Base-by-base conservation (phyloP, 1,140 invertebrate genomes). In the Drosophila mauritiana region DNA sequence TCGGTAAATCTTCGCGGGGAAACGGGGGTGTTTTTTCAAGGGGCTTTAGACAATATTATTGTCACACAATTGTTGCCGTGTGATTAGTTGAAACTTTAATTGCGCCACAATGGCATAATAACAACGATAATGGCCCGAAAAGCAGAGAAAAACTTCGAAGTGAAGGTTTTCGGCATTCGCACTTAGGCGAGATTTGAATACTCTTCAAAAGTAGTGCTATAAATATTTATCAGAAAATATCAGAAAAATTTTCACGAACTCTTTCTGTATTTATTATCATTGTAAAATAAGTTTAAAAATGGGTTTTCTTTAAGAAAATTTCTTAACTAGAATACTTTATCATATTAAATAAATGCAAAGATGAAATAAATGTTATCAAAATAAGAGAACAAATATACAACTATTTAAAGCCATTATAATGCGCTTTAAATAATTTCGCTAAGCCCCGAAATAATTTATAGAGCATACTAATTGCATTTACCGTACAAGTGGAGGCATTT, bases 11-110 rank as follows among this genome's bases (percentile, higher is more conserved):
- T 62, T 70, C 40, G 22, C 13, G n/a, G 10, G 46, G 58, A 8
- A 12, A 27, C 40, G 34, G 13, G 12, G 36, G 22, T 51, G 31
- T 12, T 45, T 52, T 62, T 22, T 57, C 5, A 12, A 17, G 54
- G 49, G n/a, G 37, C 15, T n/a, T 54, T 64, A 25, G 49, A 77
- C 20, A 79, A 88, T 83, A 79, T 88, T 86, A 88, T 88, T 88
- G 83, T 88, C 83, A 88, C 83, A 88, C 63, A 82, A 58, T 75
- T 81, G 74, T 80, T 80, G 81, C 51, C 57, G 51, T 79, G 76
- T 83, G 83, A 88, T 88, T 83, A 88, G 83, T 89, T 88, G 83
- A 83, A 77, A 73, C 79, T 54, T 82, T 77, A 88, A 88, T 88
- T 88, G 83, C 79, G 67, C 72, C 75, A 88, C 83, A 86, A 86